Base-by-base conservation (phyloP, 2,113 vertebrate genomes). In the Pollimyrus isidori region DNA sequence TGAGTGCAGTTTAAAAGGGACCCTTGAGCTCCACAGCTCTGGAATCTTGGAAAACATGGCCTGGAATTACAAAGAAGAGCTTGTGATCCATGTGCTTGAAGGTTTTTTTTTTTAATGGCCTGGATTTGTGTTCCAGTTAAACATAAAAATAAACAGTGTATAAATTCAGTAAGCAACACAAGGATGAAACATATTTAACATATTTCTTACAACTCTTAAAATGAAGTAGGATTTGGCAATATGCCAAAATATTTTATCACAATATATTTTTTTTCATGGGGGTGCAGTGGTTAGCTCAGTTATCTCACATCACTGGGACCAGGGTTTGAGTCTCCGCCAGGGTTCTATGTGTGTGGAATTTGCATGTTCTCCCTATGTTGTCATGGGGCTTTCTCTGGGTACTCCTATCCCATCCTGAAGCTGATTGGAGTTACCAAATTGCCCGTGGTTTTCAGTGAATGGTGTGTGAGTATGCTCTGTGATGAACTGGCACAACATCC, bases 1-100 rank as follows among this genome's bases (percentile, higher is more conserved):
- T 73, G 62, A 49, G 65, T 49, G 87, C 87, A 73, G 62, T 30
- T 46, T 88, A 30, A 88, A 69, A 39, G 45, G 39, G 23, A 88
- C 42, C 26, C 62, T 48, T n/a, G 84, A 69, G 10, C 62, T 69
- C n/a, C n/a, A 30, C 62, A 30, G 10, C 62, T 69, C 62, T 13
- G 10, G 62, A 26, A 69, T 30, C 62, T 30, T 69, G 10, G 62
- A 69, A 69, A 30, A 13, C 26, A 69, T 69, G 62, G 1, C 10
- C 62, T 69, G 62, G 62, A 69, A 26, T 69, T 30, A 30, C 62
- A 30, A 30, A 69, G n/a, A 30, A 69, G 62, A 69, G 9, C 23
- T 26, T 65, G 6, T 62, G 56, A 62, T n/a, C 56, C 7, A 62
- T 21, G 23, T 62, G 56, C 56, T n/a, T n/a, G 56, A n/a, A 26